A percentile compares a stretch with the other conserved stretches of the same genome.
Conservation (phyloP, 2,113 vertebrate genomes). For the Apodemus speciosus region DNA sequence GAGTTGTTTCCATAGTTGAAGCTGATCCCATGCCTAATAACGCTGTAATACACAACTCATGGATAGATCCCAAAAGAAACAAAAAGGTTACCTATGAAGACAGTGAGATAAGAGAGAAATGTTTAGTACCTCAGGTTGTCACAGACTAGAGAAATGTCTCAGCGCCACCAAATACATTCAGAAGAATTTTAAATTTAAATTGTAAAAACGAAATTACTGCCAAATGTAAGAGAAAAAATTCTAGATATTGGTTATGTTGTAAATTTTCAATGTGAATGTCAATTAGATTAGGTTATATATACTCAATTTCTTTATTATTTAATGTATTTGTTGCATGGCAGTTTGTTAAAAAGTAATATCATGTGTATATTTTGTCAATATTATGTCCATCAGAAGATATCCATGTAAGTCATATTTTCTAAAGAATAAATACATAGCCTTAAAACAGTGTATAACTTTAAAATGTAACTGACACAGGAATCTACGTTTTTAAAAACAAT, state of each 20-base stretch:
- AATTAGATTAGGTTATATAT: constrained; percentile 86
- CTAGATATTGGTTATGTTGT: constrained; percentile 83
- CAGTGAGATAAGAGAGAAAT: constrained; percentile 93
- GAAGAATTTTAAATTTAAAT: constrained; percentile 66
- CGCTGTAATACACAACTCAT: constrained; percentile 97
- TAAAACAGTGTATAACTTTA: constrained; percentile 86
- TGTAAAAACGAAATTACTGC: constrained; percentile 84
- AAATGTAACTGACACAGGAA: constrained; percentile 79
- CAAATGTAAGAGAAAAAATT: constrained; percentile 83
- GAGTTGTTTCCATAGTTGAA: constrained; percentile 98
- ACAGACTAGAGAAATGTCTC: constrained; percentile 84
- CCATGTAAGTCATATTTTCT: constrained; percentile 88
- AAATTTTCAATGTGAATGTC: constrained; percentile 86
- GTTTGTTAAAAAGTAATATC: constrained; percentile 86
- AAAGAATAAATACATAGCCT: constrained; percentile 88
- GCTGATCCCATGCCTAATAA: constrained; percentile 97
- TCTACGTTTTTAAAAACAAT: constrained; percentile 70
- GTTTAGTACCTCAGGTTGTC: constrained; percentile 93
- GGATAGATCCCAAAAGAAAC: constrained; percentile 98
- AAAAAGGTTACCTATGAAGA: constrained; percentile 96
- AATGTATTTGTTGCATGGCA: constrained; percentile 88
- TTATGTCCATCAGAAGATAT: constrained; percentile 83
- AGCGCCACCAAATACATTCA: constrained; percentile 82
- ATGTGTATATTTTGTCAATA: constrained; percentile 87
- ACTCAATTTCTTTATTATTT: constrained; percentile 86